These are phyloP conservation scores for Harpalus rufipes DNA, from an alignment of 2,888 invertebrate genomes.

Conservation along the genomic window DNA sequence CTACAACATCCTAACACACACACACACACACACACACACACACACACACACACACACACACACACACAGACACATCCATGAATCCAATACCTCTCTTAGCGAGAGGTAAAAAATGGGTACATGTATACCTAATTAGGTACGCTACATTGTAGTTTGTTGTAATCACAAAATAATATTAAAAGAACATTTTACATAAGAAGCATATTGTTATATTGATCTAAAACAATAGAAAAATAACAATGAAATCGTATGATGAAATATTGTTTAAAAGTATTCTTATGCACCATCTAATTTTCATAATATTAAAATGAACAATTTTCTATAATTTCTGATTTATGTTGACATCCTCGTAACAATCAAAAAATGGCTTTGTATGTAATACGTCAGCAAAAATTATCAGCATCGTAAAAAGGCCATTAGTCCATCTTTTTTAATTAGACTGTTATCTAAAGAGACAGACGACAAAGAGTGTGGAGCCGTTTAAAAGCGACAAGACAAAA, in stretches of 20 bases:
- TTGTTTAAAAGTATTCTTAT: not conserved
- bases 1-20: no score
- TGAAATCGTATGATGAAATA: not conserved
- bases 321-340: not conserved
- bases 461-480: slow-evolving; percentile 30
- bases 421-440: slow-evolving; percentile 51
- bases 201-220: not conserved
- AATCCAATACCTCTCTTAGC: no score
- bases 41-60: no score
- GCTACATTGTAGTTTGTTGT: no score
- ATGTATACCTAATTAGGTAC: no score
- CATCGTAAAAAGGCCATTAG: slow-evolving; percentile 59
- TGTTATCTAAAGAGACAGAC: slow-evolving; percentile 49
- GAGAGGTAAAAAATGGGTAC: no score
- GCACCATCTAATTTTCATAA: not conserved
- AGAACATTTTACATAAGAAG: not conserved
- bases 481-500: slow-evolving; percentile 63
- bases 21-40: no score
- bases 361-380: slow-evolving; percentile 23
- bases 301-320: no score
- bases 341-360: not conserved
- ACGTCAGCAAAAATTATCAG: slow-evolving; percentile 31
- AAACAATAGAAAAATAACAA: not conserved
- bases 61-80: no score
- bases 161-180: no score